These are phyloP conservation scores for Caerostris extrusa DNA, from an alignment of 1,140 invertebrate species.

Conservation along the genomic window DNA sequence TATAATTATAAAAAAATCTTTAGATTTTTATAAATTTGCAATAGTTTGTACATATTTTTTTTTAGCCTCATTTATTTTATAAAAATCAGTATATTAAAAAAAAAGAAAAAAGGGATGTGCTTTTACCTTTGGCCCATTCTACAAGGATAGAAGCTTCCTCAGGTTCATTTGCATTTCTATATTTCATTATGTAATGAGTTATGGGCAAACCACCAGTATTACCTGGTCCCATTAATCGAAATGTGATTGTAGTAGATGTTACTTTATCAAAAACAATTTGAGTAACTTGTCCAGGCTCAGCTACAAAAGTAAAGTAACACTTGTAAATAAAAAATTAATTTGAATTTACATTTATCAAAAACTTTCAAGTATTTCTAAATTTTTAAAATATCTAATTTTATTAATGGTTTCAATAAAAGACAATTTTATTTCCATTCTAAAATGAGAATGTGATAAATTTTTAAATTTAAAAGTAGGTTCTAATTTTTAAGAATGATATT, in stretches of 20 bases:
- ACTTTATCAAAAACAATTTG: conserved; percentile 76
- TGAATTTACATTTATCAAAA: no score
- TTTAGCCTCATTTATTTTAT: no score
- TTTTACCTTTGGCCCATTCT: conserved; percentile 83
- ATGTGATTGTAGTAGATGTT: conserved; percentile 90
- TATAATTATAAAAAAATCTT: no score
- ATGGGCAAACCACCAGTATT: conserved; percentile 89
- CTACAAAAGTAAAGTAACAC: conserved; percentile 28
- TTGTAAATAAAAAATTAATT: not conserved
- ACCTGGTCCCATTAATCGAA: conserved; percentile 87
- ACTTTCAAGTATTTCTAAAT: not conserved
- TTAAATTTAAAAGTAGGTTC: no score
- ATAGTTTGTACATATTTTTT: no score
- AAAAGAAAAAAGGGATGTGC: no score
- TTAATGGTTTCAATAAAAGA: no score
- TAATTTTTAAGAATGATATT: no score
- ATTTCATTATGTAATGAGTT: conserved; percentile 87
- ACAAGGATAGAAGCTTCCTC: conserved; percentile 86
- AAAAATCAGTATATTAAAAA: no score
- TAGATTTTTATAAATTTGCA: no score
- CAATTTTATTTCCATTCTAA: not conserved
- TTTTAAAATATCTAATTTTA: no score
- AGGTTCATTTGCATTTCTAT: conserved; percentile 86
- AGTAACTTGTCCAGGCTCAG: conserved; percentile 74
- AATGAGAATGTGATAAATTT: not conserved